Percentiles rank a stretch among this genome's conserved stretches.
These are phyloP conservation scores for Formicarius rufipectus DNA, from an alignment of 2,113 vertebrate species.

Conservation along the genomic window DNA sequence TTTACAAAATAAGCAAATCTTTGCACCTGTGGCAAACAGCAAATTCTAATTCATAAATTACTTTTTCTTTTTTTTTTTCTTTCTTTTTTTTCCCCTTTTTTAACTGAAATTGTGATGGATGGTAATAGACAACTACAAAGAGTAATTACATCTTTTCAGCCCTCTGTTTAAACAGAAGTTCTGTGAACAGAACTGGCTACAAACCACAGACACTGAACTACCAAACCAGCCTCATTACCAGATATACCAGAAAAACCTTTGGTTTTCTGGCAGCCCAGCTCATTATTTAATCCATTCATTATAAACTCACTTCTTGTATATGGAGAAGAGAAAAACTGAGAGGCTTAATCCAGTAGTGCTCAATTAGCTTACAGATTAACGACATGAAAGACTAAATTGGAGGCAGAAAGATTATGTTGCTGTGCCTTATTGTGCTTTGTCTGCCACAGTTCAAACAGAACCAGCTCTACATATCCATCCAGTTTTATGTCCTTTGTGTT, in stretches of 20 bases:
- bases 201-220: background rate
- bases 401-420: background rate
- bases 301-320: background rate
- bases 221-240: background rate
- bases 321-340: background rate
- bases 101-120: background rate
- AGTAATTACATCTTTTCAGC: background rate
- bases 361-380: background rate
- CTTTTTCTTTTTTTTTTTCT: background rate
- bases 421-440: background rate
- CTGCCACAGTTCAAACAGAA: background rate
- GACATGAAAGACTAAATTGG: background rate
- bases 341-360: background rate
- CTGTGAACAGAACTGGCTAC: background rate
- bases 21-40: background rate
- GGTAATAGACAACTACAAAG: background rate
- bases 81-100: background rate
- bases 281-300: background rate
- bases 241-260: background rate
- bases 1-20: background rate
- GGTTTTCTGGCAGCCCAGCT: background rate
- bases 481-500: background rate
- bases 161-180: background rate
- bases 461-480: background rate
- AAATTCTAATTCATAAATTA: background rate